phyloP scores from a whole-genome alignment of 2,888 invertebrate species.

The Griposia aprilina region DNA sequence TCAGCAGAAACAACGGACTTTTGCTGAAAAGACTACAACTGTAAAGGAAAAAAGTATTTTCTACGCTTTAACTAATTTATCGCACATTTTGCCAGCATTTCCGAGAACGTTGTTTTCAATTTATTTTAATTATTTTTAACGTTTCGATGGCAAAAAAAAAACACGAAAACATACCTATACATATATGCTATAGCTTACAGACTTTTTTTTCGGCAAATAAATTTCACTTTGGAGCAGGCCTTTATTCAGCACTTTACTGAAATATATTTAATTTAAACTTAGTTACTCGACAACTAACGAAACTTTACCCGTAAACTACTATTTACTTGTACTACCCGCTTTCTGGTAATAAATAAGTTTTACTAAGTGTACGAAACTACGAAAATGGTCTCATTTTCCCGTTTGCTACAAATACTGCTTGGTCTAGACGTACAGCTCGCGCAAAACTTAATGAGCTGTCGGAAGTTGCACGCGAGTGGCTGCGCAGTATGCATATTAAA shows the following conservation, averaged over 20 bases:
- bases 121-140: constrained; percentile 16
- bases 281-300: neutral
- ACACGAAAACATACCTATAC: no score
- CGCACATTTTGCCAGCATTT: constrained; percentile 7
- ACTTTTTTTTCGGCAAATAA: constrained; percentile 5
- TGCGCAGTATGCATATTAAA: no score
- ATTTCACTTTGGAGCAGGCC: constrained; percentile 18
- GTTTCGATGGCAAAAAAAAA: no score
- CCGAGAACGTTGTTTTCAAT: constrained; percentile 24
- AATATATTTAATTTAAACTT: constrained; percentile 25
- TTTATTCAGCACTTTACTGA: constrained; percentile 13
- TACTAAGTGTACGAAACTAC: constrained; percentile 5
- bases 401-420: neutral
- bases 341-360: constrained; percentile 21
- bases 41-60: neutral
- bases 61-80: neutral
- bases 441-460: no score
- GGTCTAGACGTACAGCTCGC: no score
- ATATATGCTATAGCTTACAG: no score
- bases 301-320: constrained; percentile 30
- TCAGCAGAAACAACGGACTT: neutral
- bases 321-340: constrained; percentile 14
- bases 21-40: neutral
- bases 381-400: neutral
- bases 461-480: no score